Conservation (phyloP, 1,140 invertebrate genomes). For the Pachypeltis micranthus region DNA sequence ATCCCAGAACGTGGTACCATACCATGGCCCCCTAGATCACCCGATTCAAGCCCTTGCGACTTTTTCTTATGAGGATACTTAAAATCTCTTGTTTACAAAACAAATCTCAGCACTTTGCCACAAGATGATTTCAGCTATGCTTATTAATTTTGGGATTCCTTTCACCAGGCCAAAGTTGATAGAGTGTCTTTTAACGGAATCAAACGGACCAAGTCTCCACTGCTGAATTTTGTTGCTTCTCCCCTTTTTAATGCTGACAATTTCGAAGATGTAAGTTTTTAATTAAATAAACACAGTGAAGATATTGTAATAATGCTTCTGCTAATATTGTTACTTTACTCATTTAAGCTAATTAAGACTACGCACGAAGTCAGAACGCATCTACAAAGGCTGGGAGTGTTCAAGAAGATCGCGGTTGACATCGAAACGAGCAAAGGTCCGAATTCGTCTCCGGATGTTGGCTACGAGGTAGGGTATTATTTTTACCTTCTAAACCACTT, state of each 20-base stretch:
- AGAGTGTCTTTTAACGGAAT: slow-evolving; percentile 68
- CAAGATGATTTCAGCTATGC: no score
- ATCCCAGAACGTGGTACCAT: no score
- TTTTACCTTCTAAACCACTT: no score
- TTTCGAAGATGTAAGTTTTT: slow-evolving; percentile 36
- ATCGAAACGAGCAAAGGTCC: slow-evolving; percentile 71
- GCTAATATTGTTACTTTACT: not conserved
- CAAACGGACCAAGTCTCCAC: slow-evolving; percentile 68
- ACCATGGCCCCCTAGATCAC: no score
- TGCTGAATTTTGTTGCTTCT: slow-evolving; percentile 55
- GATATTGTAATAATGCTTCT: not conserved
- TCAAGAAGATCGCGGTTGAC: slow-evolving; percentile 62
- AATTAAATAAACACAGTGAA: not conserved
- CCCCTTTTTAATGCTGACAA: slow-evolving; percentile 57
- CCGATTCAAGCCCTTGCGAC: no score
- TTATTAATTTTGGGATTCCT: no score
- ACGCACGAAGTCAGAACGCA: slow-evolving; percentile 46
- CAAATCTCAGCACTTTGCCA: no score
- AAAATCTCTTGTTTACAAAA: no score
- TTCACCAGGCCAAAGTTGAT: slow-evolving; percentile 63
- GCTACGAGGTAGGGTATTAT: slow-evolving; percentile 52
- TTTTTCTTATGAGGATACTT: no score
- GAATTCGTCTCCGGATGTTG: slow-evolving; percentile 49
- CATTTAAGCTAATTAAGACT: slow-evolving; percentile 26
- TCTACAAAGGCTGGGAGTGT: slow-evolving; percentile 67